phyloP scores from a whole-genome alignment of 92 coral and sea anemone genomes.

The Isaurus tuberculatus region DNA sequence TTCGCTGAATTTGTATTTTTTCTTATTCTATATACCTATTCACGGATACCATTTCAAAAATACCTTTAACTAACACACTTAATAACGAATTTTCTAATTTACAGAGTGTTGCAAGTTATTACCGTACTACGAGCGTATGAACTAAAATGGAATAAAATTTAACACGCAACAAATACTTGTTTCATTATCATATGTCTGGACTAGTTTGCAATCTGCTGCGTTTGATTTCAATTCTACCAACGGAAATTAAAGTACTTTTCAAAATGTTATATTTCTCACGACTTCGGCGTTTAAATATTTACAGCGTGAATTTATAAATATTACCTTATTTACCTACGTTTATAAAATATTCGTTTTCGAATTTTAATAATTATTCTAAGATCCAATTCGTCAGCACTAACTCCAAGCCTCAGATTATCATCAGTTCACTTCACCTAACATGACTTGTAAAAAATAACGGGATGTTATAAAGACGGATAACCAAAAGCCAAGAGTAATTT shows the following conservation, averaged over 20 bases:
- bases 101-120: not conserved
- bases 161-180: not conserved
- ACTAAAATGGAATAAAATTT: not conserved
- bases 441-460: not conserved
- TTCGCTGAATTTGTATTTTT: not conserved
- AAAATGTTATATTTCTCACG: not conserved
- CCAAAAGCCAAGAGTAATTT: no score
- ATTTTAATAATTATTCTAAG: not conserved
- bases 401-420: no score
- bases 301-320: slow-evolving; percentile 42
- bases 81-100: not conserved
- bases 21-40: not conserved
- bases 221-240: not conserved
- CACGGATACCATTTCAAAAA: not conserved
- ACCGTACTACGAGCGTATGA: not conserved
- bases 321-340: not conserved
- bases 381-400: not conserved
- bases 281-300: not conserved
- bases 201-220: not conserved
- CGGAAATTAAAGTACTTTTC: not conserved
- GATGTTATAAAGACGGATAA: no score
- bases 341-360: slow-evolving; percentile 31
- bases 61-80: not conserved
- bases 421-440: not conserved
- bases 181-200: not conserved